Base-by-base conservation (phyloP, 2,888 invertebrate species). In the Tricholauxania praeusta region DNA sequence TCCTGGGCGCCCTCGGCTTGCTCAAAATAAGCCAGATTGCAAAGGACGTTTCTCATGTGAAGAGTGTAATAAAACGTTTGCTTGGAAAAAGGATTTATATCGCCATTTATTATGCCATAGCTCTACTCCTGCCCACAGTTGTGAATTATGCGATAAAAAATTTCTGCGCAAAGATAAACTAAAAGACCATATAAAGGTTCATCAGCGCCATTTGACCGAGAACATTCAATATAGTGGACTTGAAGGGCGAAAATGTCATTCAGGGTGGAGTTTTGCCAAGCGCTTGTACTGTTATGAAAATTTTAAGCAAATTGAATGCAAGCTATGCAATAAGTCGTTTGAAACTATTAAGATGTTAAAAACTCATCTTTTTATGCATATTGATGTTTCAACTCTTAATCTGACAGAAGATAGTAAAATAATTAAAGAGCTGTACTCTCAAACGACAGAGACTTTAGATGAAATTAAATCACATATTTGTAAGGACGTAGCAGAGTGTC, bases 51-150 rank as follows among this genome's bases (percentile, higher is more conserved):
- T 82, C 72, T 79, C 75, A 0, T 86, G 86, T 39, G 76, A 81
- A 5, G 79, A 79, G n/a, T 86, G 86, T 53, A 80, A 78, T 22
- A 85, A 85, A 75, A 81, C 82, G 1, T 86, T 86, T 65, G 83
- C 84, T 0, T 83, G 84, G 81, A 80, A 81, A 49, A 84, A 85
- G 14, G 86, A 86, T 75, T 79, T 85, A 72, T 81, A 81, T 48
- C 83, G 86, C 1, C 86, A 86, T 71, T 80, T 82, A 12, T 81
- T 80, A 47, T 78, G 77, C 0, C 85, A 86, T 62, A 78, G 80
- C 66, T 82, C 78, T 15, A 82, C 80, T 1, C 80, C 80, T 1
- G 68, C 73, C 1, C 80, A 73, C 51, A 76, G 79, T 17, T 84
- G 85, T 19, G 76, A 78, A 10, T 76, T 72, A n/a, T 84, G 84